Evolutionary conservation across 2,888 invertebrate species (phyloP).

Genomic region (Dendrolimus pini): DNA sequence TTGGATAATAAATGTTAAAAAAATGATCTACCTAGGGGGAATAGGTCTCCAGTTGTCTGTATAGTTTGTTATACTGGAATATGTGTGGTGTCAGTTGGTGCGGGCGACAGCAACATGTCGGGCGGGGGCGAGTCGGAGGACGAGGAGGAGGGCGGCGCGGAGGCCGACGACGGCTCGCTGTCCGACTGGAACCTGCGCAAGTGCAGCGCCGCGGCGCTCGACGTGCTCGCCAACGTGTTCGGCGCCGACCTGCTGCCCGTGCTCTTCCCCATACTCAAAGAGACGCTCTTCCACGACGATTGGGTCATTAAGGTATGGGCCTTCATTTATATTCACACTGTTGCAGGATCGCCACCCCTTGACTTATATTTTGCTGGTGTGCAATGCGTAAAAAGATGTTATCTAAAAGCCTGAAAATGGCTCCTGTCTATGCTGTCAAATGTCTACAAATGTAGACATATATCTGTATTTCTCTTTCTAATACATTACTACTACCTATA

Average conservation of each 20-base stretch:
- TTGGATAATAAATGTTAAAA: too few species aligned
- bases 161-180: slow-evolving; percentile 91
- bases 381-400: too few species aligned
- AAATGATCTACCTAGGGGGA: too few species aligned
- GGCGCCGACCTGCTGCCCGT: slow-evolving; percentile 95
- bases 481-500: too few species aligned
- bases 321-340: background rate
- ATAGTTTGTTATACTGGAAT: too few species aligned
- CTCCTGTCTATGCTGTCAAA: too few species aligned
- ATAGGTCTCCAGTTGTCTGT: too few species aligned
- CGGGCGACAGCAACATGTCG: slow-evolving; percentile 73
- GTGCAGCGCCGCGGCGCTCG: slow-evolving; percentile 98
- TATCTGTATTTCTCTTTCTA: too few species aligned
- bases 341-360: too few species aligned
- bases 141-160: slow-evolving; percentile 87
- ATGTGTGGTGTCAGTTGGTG: slow-evolving; percentile 41
- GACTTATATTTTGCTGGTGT: too few species aligned
- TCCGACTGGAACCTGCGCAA: slow-evolving; percentile 99
- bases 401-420: too few species aligned
- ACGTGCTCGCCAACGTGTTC: slow-evolving; percentile 98
- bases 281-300: slow-evolving; percentile 94
- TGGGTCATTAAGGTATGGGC: slow-evolving; percentile 96
- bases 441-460: too few species aligned
- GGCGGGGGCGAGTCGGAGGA: slow-evolving; percentile 81
- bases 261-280: slow-evolving; percentile 96